phyloP scores from a whole-genome alignment of 2,113 vertebrate genomes.

The Puffinus mauretanicus region DNA sequence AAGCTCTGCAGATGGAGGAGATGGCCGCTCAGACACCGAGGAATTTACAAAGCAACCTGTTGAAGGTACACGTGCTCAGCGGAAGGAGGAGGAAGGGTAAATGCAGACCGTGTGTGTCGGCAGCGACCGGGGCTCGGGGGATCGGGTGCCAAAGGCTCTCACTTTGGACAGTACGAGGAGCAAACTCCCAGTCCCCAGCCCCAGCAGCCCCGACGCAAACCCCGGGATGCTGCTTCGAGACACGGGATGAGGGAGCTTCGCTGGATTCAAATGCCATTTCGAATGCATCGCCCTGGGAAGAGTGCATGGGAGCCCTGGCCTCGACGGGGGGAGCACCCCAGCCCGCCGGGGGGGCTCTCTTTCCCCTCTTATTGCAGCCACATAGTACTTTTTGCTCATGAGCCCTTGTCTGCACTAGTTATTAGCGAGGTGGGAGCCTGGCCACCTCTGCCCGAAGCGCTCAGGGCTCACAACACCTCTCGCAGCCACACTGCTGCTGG shows the following conservation, averaged over 20 bases:
- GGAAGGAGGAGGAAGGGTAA: not conserved
- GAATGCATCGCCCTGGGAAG: not conserved
- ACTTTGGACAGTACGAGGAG: not conserved
- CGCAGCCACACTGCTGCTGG: not conserved
- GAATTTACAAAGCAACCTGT: not conserved
- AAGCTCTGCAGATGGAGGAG: not conserved
- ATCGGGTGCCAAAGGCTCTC: not conserved
- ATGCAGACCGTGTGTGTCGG: fast-evolving
- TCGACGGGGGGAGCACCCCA: fast-evolving
- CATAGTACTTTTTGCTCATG: not conserved
- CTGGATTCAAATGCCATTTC: fast-evolving
- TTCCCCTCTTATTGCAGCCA: not conserved
- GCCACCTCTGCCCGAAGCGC: not conserved
- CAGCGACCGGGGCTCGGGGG: fast-evolving
- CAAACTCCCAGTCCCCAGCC: not conserved
- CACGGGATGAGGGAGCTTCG: not conserved
- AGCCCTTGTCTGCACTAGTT: not conserved
- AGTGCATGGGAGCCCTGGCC: not conserved
- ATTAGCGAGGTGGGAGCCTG: not conserved
- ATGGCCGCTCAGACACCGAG: not conserved
- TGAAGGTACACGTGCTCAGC: not conserved
- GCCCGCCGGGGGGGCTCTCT: not conserved
- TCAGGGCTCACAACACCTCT: fast-evolving
- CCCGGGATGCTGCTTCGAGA: not conserved
- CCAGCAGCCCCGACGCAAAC: not conserved